phyloP scores from a whole-genome alignment of 2,797 vertebrate species.

The Lithobates pipiens region DNA sequence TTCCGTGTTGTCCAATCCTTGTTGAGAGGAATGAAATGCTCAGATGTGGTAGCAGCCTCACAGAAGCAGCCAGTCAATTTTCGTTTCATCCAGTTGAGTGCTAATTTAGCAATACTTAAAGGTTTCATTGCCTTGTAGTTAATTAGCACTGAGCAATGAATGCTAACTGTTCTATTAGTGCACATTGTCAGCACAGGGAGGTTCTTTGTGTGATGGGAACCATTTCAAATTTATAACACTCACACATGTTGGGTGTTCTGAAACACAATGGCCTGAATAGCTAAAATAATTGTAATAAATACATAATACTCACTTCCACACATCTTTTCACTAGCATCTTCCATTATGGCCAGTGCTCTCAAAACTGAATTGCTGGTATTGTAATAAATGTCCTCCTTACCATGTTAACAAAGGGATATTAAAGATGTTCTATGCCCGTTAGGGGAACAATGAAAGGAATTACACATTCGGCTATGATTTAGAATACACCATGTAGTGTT shows the following conservation, averaged over 20 bases:
- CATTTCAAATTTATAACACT: constrained; percentile 46
- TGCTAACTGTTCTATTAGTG: constrained; percentile 61
- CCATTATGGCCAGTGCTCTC: constrained; percentile 66
- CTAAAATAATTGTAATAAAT: constrained; percentile 58
- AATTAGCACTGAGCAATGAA: constrained; percentile 61
- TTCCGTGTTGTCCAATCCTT: constrained; percentile 48
- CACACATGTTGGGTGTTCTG: constrained; percentile 60
- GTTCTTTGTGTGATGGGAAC: constrained; percentile 49
- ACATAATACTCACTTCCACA: constrained; percentile 65
- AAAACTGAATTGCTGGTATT: constrained; percentile 77
- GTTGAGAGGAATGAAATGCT: constrained; percentile 42
- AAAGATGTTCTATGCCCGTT: constrained; percentile 72
- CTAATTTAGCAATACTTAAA: constrained; percentile 63
- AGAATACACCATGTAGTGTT: constrained; percentile 70
- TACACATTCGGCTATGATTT: constrained; percentile 71
- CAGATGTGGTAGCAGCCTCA: constrained; percentile 36
- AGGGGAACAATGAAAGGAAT: constrained; percentile 79
- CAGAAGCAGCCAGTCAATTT: constrained; percentile 60
- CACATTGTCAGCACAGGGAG: constrained; percentile 49
- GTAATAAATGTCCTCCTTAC: constrained; percentile 70
- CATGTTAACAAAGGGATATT: constrained; percentile 74
- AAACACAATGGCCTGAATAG: constrained; percentile 61
- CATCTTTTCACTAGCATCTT: constrained; percentile 68
- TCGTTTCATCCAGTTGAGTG: constrained; percentile 61
- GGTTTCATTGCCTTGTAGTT: constrained; percentile 62